Conservation (phyloP, 2,113 vertebrate species). For the Macrotus californicus region DNA sequence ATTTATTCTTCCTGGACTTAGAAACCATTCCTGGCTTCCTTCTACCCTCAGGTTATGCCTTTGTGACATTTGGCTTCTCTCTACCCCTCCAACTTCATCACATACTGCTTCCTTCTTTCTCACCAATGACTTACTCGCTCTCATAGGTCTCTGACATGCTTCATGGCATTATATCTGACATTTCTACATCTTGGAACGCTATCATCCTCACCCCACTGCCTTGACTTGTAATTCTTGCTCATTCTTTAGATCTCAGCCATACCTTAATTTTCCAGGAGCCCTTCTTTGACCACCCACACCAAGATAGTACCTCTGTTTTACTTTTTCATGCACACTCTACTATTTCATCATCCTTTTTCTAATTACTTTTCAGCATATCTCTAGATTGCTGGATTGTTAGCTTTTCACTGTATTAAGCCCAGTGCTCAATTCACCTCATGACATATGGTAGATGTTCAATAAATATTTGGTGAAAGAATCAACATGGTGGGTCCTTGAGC, state of each 20-base stretch:
- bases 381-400: neutral
- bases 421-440: neutral
- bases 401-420: neutral
- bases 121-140: neutral
- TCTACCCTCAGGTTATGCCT: neutral
- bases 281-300: neutral
- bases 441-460: neutral
- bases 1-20: neutral
- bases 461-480: neutral
- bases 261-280: neutral
- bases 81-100: neutral
- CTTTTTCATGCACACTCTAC: neutral
- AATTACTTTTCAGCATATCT: neutral
- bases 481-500: accelerated
- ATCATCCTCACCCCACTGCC: neutral
- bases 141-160: neutral
- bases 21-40: neutral
- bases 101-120: neutral
- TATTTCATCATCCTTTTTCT: neutral
- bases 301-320: neutral
- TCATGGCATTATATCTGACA: neutral
- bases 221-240: neutral
- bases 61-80: neutral
- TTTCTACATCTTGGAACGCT: neutral
- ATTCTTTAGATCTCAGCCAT: neutral